Evolutionary conservation across 2,888 invertebrate genomes (phyloP).

Genomic region (Cataglyphis livida): DNA sequence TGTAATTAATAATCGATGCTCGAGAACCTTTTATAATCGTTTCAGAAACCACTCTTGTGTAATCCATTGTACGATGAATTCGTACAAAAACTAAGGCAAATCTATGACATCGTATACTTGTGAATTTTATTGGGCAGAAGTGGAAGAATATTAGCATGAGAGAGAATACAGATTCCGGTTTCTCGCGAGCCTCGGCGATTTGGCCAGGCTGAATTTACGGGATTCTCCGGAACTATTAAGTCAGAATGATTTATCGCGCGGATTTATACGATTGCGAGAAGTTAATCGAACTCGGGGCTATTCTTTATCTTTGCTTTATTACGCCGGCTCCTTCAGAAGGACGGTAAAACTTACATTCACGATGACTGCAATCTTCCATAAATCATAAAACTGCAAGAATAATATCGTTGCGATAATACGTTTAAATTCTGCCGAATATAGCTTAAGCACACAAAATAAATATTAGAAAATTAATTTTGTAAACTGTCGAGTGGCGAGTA

Average conservation of each 20-base stretch:
- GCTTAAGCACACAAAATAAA: neutral
- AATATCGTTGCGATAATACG: conserved; percentile 6
- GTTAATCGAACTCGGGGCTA: conserved; percentile 44
- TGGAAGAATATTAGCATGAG: conserved; percentile 53
- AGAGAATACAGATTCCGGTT: conserved; percentile 35
- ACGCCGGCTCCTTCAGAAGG: neutral
- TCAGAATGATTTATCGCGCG: conserved; percentile 46
- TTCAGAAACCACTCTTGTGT: conserved; percentile 45
- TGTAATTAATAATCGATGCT: neutral
- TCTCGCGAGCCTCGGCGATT: conserved; percentile 28
- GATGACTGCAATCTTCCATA: conserved; percentile 4
- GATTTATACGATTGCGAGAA: conserved; percentile 51
- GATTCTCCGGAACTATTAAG: conserved; percentile 41
- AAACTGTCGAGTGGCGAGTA: neutral
- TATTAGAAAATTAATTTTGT: conserved; percentile 43
- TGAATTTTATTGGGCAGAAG: conserved; percentile 41
- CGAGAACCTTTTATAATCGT: neutral
- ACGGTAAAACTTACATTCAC: conserved; percentile 35
- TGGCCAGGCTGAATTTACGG: conserved; percentile 44
- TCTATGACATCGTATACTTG: conserved; percentile 32
- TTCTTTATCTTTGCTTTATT: conserved; percentile 55
- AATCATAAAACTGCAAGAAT: conserved; percentile 34
- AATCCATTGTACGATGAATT: conserved; percentile 12
- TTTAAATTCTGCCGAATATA: conserved; percentile 27
- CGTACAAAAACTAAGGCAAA: conserved; percentile 22